A percentile compares a stretch with the other conserved stretches of the same genome.
Conservation (phyloP, 2,113 vertebrate species). For the Struthio camelus region DNA sequence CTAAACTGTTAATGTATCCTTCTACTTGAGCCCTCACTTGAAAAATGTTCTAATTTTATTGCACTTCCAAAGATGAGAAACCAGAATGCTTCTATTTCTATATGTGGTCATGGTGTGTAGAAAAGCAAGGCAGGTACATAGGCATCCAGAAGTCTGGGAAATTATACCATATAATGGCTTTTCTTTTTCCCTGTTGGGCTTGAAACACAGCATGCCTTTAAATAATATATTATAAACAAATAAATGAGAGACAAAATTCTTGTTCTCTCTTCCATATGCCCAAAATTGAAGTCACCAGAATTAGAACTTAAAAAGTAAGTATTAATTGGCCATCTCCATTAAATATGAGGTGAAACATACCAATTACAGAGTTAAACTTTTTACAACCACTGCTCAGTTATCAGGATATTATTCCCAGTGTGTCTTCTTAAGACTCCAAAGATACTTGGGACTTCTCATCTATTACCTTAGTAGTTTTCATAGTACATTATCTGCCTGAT, state of each 20-base stretch:
- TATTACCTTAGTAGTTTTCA: not conserved
- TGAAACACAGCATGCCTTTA: not conserved
- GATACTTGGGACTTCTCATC: not conserved
- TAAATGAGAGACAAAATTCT: not conserved
- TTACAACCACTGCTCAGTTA: not conserved
- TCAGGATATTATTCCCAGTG: not conserved
- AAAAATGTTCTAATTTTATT: not conserved
- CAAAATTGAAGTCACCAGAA: not conserved
- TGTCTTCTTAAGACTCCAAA: not conserved
- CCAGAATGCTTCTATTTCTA: not conserved
- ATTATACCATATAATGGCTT: not conserved
- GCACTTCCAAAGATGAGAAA: not conserved
- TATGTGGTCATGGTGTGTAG: rapidly evolving
- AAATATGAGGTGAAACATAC: not conserved
- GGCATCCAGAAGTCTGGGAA: not conserved
- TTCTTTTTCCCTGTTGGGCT: not conserved
- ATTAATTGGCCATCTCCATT: not conserved
- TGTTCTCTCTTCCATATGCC: not conserved
- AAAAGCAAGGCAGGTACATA: not conserved
- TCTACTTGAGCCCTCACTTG: not conserved
- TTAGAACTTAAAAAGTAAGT: not conserved
- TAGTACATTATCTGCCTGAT: not conserved
- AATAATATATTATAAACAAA: not conserved
- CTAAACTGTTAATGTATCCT: not conserved
- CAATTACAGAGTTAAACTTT: not conserved